Conservation (phyloP, 2,888 invertebrate species). For the Eristalinus aeneus region DNA sequence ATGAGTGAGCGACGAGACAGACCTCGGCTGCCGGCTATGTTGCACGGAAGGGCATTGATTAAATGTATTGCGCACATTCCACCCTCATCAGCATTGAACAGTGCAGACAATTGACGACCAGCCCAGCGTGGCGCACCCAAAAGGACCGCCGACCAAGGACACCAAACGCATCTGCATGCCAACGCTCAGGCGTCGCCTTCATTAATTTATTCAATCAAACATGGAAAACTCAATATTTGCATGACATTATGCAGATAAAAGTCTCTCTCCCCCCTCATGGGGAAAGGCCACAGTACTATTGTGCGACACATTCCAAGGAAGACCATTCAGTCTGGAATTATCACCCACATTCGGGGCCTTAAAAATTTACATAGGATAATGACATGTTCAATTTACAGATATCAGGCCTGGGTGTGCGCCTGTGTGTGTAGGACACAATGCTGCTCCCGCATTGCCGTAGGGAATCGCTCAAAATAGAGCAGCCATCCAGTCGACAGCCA, state of each 20-base stretch:
- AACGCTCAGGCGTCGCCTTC: neutral
- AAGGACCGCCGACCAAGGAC: neutral
- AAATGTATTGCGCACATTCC: neutral
- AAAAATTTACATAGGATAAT: constrained; percentile 53
- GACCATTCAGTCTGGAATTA: neutral
- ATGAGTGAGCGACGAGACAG: neutral
- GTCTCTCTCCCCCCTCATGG: neutral
- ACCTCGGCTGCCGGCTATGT: neutral
- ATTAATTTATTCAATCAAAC: constrained; percentile 8
- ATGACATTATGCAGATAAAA: neutral
- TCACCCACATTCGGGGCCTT: constrained; percentile 20
- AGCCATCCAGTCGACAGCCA: constrained; percentile 12
- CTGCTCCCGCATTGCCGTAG: constrained; percentile 13
- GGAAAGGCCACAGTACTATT: neutral
- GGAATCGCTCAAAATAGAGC: constrained; percentile 9
- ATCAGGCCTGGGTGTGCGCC: neutral
- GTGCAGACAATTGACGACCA: neutral
- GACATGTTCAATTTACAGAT: constrained; percentile 36
- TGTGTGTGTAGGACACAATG: neutral
- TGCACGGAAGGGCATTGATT: neutral
- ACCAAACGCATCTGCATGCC: neutral
- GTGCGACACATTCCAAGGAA: neutral
- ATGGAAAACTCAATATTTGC: constrained; percentile 4
- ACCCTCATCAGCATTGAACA: neutral
- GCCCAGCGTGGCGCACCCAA: neutral